Evolutionary conservation across 2,888 invertebrate species (phyloP).

Genomic region (Dryocosmus kuriphilus): DNA sequence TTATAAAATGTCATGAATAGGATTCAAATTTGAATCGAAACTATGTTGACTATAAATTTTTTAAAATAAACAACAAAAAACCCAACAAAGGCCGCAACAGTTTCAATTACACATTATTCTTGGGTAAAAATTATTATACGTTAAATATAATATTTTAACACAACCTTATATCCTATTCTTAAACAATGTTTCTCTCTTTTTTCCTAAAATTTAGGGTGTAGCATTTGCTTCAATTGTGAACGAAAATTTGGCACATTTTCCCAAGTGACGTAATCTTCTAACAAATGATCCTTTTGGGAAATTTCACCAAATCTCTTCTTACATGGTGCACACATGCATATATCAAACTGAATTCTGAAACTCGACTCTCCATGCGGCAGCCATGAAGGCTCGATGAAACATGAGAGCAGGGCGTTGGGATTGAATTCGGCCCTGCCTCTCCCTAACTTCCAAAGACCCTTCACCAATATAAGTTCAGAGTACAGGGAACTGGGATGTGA

Average conservation of each 20-base stretch:
- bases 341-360: constrained; percentile 34
- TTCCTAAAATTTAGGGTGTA: background rate
- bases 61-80: no score
- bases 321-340: constrained; percentile 13
- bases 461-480: constrained; percentile 61
- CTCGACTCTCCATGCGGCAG: constrained; percentile 47
- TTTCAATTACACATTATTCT: no score
- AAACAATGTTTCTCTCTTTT: no score
- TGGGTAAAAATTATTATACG: no score
- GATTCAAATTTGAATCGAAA: no score
- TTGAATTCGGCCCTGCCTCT: constrained; percentile 65
- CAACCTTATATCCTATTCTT: no score
- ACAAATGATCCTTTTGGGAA: constrained; percentile 8
- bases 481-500: constrained; percentile 66
- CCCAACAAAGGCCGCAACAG: no score
- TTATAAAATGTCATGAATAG: no score
- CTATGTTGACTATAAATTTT: no score
- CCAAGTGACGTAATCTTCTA: constrained; percentile 5
- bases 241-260: constrained; percentile 7
- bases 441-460: constrained; percentile 66
- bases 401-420: constrained; percentile 66
- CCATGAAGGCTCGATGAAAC: constrained; percentile 57
- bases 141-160: no score
- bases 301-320: background rate
- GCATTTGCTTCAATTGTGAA: background rate